Percentiles rank a stretch among this genome's conserved stretches.
phyloP scores from a whole-genome alignment of 2,113 vertebrate species.

The Deroptyus accipitrinus region DNA sequence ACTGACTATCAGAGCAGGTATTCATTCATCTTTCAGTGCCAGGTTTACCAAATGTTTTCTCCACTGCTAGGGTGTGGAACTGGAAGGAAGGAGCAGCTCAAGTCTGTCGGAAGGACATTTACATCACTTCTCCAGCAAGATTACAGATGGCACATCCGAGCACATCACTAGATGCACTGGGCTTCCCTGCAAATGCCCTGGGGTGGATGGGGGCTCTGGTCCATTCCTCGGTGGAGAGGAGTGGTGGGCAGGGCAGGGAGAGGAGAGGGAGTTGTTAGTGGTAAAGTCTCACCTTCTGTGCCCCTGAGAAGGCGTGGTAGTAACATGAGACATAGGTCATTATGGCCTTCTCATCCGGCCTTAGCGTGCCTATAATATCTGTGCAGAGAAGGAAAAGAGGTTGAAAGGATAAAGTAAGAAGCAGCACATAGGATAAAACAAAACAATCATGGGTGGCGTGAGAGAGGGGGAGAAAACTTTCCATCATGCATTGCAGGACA shows the following conservation, averaged over 20 bases:
- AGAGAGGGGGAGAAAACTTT: slow-evolving; percentile 69
- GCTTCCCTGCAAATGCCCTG: neutral
- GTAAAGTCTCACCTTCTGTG: slow-evolving; percentile 95
- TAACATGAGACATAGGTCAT: slow-evolving; percentile 99
- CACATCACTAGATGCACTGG: neutral
- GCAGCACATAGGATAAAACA: slow-evolving; percentile 75
- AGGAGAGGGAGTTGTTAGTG: slow-evolving; percentile 49
- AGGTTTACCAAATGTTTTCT: neutral
- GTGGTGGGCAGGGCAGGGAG: slow-evolving; percentile 24
- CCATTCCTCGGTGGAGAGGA: neutral
- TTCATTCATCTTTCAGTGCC: neutral
- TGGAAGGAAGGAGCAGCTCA: neutral
- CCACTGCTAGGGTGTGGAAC: neutral
- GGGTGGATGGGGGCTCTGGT: rapidly evolving
- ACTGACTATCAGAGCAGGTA: neutral
- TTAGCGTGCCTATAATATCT: slow-evolving; percentile 99
- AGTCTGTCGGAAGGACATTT: neutral
- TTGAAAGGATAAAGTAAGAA: slow-evolving; percentile 81
- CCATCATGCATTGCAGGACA: slow-evolving; percentile 83
- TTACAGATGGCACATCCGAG: neutral
- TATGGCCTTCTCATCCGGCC: slow-evolving; percentile 97
- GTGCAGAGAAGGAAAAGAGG: slow-evolving; percentile 88
- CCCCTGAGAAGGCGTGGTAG: slow-evolving; percentile 99
- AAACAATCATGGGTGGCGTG: slow-evolving; percentile 68
- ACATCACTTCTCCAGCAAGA: neutral